Evolutionary conservation across 2,797 vertebrate genomes (phyloP), one percentile per base, ranked within the genome.

Genomic region (Alcedo atthis): DNA sequence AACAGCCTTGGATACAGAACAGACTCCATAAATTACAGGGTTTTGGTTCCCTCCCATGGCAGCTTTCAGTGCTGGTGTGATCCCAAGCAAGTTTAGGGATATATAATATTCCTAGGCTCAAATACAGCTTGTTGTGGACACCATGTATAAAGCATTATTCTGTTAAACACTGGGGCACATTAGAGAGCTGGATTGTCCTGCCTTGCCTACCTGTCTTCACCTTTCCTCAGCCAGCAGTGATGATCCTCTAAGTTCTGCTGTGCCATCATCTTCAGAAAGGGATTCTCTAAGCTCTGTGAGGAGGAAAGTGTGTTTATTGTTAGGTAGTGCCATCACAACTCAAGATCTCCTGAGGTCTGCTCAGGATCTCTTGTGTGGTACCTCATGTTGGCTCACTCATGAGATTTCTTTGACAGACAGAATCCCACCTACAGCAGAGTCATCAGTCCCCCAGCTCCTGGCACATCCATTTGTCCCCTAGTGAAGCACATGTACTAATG

Each of bases 361-460:
- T 57, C 20, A 33, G 42, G n/a, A 45, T 64, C 8, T 79, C 64
- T 75, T 62, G 46, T 15, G n/a, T 85, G 59, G 30, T 51, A 43
- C 46, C 59, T 54, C 14, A 17, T 7, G 46, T 19, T 45, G 59
- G 15, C 25, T 81, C 6, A 2, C 32, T 63, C 17, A 8, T 9
- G 40, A 43, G n/a, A 26, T 78, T 73, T 85, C 43, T 85, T 54
- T 32, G n/a, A 17, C 30, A 54, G 45, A 71, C 5, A 10, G 12
- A 33, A 49, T 22, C 24, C 35, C 55, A 55, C 12, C 63, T 55
- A 24, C 21, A 68, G 42, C 18, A 20, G 21, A 58, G 9, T 53
- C 21, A 5, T 15, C 58, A 3, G 1, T 78, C 46, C 37, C 24
- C 8, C 2, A 0, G 17, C 21, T 75, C 6, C 14, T 37, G 19